Evolutionary conservation across 1,140 invertebrate species (phyloP), one percentile per base, ranked within the genome.

Genomic region (Steinernema feltiae): DNA sequence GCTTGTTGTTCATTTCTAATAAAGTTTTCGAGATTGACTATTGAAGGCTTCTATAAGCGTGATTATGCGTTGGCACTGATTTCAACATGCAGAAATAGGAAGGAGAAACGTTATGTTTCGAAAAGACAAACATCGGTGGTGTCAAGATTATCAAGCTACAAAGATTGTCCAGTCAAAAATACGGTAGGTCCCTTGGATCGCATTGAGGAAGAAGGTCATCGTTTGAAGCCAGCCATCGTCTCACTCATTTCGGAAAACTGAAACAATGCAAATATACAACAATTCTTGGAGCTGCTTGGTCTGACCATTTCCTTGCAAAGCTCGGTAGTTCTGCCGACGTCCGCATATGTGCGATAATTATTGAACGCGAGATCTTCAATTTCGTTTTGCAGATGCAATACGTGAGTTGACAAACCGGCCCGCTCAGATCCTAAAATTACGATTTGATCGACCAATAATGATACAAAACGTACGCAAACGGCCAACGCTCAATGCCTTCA

Each of bases 311-410:
- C 78, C 29, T 75, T 84, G 70, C 84, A 85, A 71, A 85, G 69
- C 48, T 85, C 84, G 0, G 84, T 82, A 3, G 85, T 87, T 77
- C 85, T 75, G 1, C 84, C 84, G 21, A 83, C 84, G 77, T 87
- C 84, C 32, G 84, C 84, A 77, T 85, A 85, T 27, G 82, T 86
- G 63, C 85, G 48, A 48, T 86, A 86, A 69, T 86, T 86, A 48
- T 85, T 82, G 32, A 86, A 86, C 2, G 85, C 84, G 27, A 86
- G 53, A 53, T 85, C 81, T 46, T 81, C 80, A 27, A 86, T 81
- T 31, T 85, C 53, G 24, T 63, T 63, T 63, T 63, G 53, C 12
- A 63, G 53, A 27, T 63, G 53, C 2, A 63, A 21, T 3, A 63
- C 24, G 24, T 63, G 53, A 7, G 53, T 15, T 3, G 53, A 63